Evolutionary conservation across 2,797 vertebrate genomes (phyloP), one percentile per base, ranked within the genome.

Genomic region (Tauraco hartlaubi): DNA sequence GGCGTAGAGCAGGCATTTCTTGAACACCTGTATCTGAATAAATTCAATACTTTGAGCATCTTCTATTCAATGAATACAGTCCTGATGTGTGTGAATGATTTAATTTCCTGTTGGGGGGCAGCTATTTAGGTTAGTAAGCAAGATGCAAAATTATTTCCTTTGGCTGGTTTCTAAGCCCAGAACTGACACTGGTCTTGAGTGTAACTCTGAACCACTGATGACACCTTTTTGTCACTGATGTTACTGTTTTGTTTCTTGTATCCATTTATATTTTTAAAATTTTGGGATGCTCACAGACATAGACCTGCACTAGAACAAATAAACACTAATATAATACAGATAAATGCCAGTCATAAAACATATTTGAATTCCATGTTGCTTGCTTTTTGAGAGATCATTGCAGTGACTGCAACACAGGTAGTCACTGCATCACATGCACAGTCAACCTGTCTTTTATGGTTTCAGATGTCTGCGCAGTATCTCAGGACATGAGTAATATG

Each of bases 51-150:
- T 8, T 15, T 43, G 52, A 74, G 20, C 43, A 67, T 64, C 29
- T 73, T 83, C 21, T 44, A n/a, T 49, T 52, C 18, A 69, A 16
- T 44, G 12, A 73, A 51, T 28, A 55, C 31, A 33, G 3, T 54
- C 61, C 26, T 89, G 16, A 11, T 54, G 15, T 18, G 17, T 77
- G 37, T 58, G 49, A 78, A 79, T 52, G 7, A 61, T 67, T 93
- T 85, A 89, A 93, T 96, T 94, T 94, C 91, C 75, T 80, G 15
- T 92, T 88, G 58, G 21, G 46, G 19, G 58, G 3, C 18, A 54
- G 15, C 2, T 55, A 28, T 85, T 90, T 83, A 56, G 5, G 52
- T 86, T 39, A 67, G 33, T 12, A 5, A 64, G 21, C 1, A 52
- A 55, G 26, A 6, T 22, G 28, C 18, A 72, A 31, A 23, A 37